Evolutionary conservation across 2,888 invertebrate genomes (phyloP), one percentile per base, ranked within the genome.

Genomic region (Calephelis perditalis): DNA sequence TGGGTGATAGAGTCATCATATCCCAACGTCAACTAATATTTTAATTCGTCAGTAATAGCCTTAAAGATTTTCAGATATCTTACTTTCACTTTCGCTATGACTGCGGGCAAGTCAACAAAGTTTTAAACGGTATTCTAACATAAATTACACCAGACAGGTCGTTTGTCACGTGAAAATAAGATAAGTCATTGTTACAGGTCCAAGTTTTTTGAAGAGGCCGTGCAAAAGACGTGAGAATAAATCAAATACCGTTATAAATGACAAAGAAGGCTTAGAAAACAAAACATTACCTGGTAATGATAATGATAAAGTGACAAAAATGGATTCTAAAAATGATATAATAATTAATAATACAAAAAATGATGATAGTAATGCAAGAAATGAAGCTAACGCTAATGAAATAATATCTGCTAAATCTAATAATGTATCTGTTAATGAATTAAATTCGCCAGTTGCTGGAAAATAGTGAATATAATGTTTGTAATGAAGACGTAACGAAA

Each of bases 361-460:
- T 26, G 57, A 56, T 36, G 11, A 11, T 35, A 56, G 60, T 49
- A 43, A 57, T 43, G 43, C 12, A n/a, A 44, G 35, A 15, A 45
- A 46, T 11, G 54, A 62, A 3, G 8, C 43, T 9, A 63, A 45
- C 43, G 8, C 11, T 3, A 57, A 62, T 15, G 45, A 58, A 11
- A 52, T 11, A 9, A 12, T 26, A 7, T 2, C 11, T 4, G 52
- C 11, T 6, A 26, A 26, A 52, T 26, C 52, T 35, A 52, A 2
- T 12, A 15, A 49, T 8, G 8, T 10, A 8, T 26, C 49, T 26
- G 4, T 35, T 26, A 52, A 52, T 3, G 26, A 52, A 35, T 35
- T 35, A 5, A 35, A 10, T 10, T 6, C 15, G 8, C 2, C 47
- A 35, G 9, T 10, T 52, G 5, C 15, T 35, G 26, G 6, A 26